A percentile compares a stretch with the other conserved stretches of the same genome.
phyloP scores from a whole-genome alignment of 2,888 invertebrate species.

The Meta bourneti region DNA sequence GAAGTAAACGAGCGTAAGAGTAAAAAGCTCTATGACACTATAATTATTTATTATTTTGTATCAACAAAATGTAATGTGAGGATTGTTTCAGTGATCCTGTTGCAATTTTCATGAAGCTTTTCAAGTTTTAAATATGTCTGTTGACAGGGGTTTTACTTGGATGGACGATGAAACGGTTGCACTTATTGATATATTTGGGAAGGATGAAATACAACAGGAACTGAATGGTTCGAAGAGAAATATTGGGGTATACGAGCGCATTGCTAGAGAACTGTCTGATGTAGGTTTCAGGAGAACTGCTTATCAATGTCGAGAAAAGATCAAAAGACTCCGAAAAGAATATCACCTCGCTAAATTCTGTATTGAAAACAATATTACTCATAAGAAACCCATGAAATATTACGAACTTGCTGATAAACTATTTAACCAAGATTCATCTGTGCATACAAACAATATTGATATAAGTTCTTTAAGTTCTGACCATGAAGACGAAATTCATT shows the following conservation, averaged over 20 bases:
- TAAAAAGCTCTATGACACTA: too few species aligned
- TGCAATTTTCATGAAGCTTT: too few species aligned
- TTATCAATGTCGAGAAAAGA: slow-evolving; percentile 73
- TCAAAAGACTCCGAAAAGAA: slow-evolving; percentile 70
- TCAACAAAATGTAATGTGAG: too few species aligned
- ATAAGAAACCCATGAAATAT: slow-evolving; percentile 71
- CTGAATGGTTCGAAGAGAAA: slow-evolving; percentile 65
- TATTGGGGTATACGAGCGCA: slow-evolving; percentile 63
- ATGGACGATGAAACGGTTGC: slow-evolving; percentile 72
- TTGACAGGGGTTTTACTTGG: slow-evolving; percentile 74
- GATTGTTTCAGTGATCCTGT: too few species aligned
- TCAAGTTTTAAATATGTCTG: slow-evolving; percentile 59
- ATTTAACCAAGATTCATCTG: slow-evolving; percentile 51
- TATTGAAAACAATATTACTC: slow-evolving; percentile 41
- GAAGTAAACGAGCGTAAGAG: too few species aligned
- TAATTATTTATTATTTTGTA: too few species aligned
- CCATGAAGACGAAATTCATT: slow-evolving; percentile 70
- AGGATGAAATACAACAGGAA: slow-evolving; percentile 67
- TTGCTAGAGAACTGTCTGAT: slow-evolving; percentile 64
- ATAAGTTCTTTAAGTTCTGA: slow-evolving; percentile 52
- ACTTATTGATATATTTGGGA: slow-evolving; percentile 69
- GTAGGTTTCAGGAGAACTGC: slow-evolving; percentile 68
- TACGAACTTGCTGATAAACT: slow-evolving; percentile 67
- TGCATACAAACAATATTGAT: slow-evolving; percentile 15
- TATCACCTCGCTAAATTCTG: slow-evolving; percentile 63